Percentiles rank a stretch among this genome's conserved stretches.
Conservation (phyloP, 2,797 vertebrate genomes). For the Hapalemur alaotrensis region DNA sequence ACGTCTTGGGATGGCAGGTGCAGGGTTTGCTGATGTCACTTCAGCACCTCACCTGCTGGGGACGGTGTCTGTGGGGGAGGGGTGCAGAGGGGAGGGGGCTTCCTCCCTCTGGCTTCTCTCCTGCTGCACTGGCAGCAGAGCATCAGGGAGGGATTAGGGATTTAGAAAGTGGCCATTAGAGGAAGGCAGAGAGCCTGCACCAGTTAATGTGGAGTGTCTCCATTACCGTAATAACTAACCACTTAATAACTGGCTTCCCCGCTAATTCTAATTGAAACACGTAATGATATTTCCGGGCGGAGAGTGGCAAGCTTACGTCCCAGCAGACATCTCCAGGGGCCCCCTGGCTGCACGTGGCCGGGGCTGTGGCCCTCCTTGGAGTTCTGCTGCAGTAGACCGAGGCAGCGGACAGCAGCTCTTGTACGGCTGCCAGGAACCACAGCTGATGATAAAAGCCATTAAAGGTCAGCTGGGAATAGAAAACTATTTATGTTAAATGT, state of each 20-base stretch:
- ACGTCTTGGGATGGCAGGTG: neutral
- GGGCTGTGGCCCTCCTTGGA: conserved; percentile 4
- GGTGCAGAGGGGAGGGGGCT: fast-evolving
- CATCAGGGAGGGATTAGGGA: neutral
- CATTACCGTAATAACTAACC: conserved; percentile 75
- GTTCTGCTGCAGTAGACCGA: neutral
- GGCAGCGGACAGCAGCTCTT: conserved; percentile 24
- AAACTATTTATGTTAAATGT: conserved; percentile 74
- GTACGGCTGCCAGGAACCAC: conserved; percentile 4
- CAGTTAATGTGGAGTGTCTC: conserved; percentile 60
- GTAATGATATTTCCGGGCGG: conserved; percentile 38
- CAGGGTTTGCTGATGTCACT: neutral
- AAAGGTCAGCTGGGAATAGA: conserved; percentile 71
- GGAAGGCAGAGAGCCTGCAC: neutral
- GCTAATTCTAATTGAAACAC: conserved; percentile 76
- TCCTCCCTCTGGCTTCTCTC: neutral
- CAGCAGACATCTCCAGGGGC: neutral
- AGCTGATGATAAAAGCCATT: conserved; percentile 73
- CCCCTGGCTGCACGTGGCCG: neutral
- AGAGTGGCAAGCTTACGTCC: conserved; percentile 13
- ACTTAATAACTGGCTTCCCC: conserved; percentile 77
- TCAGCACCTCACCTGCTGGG: neutral
- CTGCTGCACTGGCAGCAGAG: neutral
- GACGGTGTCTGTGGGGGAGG: neutral
- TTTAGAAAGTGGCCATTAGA: conserved; percentile 40